Evolutionary conservation across 92 coral and sea anemone species (phyloP), one percentile per base, ranked within the genome.

Genomic region (Blastomussa wellsi): DNA sequence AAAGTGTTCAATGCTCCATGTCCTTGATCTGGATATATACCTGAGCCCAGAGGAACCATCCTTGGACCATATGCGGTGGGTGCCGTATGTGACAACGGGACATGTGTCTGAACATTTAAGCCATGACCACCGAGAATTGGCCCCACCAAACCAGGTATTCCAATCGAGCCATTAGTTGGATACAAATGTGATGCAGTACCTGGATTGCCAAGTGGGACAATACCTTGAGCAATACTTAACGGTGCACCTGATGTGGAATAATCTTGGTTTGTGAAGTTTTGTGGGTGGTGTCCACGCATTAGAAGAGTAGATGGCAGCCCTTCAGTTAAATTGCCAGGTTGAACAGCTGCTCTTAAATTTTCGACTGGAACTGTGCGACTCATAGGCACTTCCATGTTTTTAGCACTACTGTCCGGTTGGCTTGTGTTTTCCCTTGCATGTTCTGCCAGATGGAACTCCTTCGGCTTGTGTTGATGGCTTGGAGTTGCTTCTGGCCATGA

Each of bases 401-500:
- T n/a, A 35, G 53, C 24, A 36, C 20, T 35, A 12, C 52, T 26
- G 37, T 29, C 28, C 13, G 51, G 22, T 52, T 70, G 70, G 79
- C 39, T 53, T 0, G 39, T 72, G 26, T 55, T 26, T 29, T 12
- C 33, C 11, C 53, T 36, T 10, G 9, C 59, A 39, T 74, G 72
- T 62, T 74, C 87, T 12, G 37, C 39, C 32, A 9, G 32, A 13
- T 36, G 51, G 19, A 60, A 64, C 36, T 17, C 74, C 47, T 20
- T 83, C 38, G 11, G 72, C 64, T 59, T 74, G 15, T 59, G 33
- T 17, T 41, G 73, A 42, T 26, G 65, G n/a, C 62, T 44, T 39
- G 74, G 47, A n/a, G 69, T 60, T 15, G 91, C 79, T 36, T 91
- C 90, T 66, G 94, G 92, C 94, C 94, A 91, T 4, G 94, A 91